Conservation (phyloP, 2,888 invertebrate species). For the Taenaris catops region DNA sequence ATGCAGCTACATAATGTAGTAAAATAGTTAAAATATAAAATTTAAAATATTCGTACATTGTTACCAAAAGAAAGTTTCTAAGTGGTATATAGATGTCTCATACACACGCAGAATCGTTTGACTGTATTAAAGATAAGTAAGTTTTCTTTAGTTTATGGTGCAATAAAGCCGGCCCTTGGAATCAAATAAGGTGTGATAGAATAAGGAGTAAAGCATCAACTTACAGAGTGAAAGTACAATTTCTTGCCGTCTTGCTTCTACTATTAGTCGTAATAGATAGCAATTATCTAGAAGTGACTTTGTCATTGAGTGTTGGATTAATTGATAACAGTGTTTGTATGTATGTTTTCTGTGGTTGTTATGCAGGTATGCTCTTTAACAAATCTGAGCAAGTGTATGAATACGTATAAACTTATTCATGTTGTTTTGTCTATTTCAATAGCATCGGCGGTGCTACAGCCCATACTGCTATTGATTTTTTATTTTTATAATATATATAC, state of each 20-base stretch:
- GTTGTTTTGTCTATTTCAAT: too few species aligned
- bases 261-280: constrained; percentile 36
- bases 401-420: too few species aligned
- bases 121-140: constrained; percentile 21
- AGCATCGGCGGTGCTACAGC: too few species aligned
- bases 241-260: constrained; percentile 60
- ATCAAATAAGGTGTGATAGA: constrained; percentile 69
- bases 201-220: constrained; percentile 62
- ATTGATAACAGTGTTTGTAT: background rate
- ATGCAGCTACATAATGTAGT: too few species aligned
- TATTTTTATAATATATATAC: too few species aligned
- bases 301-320: background rate
- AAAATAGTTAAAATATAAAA: background rate
- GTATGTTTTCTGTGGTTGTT: too few species aligned
- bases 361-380: too few species aligned
- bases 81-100: background rate
- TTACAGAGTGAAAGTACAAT: constrained; percentile 74
- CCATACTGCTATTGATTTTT: too few species aligned
- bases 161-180: constrained; percentile 34
- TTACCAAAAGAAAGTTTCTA: constrained; percentile 6
- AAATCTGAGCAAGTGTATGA: too few species aligned
- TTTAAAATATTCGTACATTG: constrained; percentile 1
- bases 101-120: constrained; percentile 3
- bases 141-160: constrained; percentile 30
- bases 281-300: constrained; percentile 41